Evolutionary conservation across 2,797 vertebrate species (phyloP).

Genomic region (Mormyrops attenuatus): DNA sequence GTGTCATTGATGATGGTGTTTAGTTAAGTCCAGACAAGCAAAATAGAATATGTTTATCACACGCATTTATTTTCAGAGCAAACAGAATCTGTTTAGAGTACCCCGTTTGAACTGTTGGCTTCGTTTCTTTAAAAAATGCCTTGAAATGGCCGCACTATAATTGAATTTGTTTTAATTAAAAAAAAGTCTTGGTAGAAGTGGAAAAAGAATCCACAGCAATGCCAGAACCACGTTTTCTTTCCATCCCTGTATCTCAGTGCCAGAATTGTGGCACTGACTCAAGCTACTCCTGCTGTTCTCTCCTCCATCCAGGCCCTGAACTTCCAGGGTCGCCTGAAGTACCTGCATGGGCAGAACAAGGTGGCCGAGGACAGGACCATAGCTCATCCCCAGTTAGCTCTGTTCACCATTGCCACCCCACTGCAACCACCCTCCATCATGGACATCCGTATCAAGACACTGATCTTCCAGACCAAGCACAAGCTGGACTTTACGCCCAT

Average conservation of each 20-base stretch:
- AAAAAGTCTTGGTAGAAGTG: neutral
- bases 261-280: neutral
- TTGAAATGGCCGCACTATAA: neutral
- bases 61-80: neutral
- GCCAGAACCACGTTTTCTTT: neutral
- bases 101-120: neutral
- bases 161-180: slow-evolving; percentile 4
- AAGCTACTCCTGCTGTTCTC: neutral
- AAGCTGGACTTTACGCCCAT: slow-evolving; percentile 75
- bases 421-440: slow-evolving; percentile 67
- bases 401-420: slow-evolving; percentile 68
- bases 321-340: slow-evolving; percentile 67
- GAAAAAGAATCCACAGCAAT: neutral
- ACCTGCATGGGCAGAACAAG: slow-evolving; percentile 61
- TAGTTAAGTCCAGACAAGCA: neutral
- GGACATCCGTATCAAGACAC: slow-evolving; percentile 66
- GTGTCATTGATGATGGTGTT: neutral
- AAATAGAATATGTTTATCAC: neutral
- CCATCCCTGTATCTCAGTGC: neutral
- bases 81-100: neutral
- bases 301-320: slow-evolving; percentile 60
- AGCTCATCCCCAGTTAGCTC: slow-evolving; percentile 57
- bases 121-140: neutral
- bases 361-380: slow-evolving; percentile 43
- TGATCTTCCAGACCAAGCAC: slow-evolving; percentile 79